Percentiles rank a stretch among this genome's conserved stretches.
Conservation (phyloP, 2,888 invertebrate species). For the Nemoura dubitans region DNA sequence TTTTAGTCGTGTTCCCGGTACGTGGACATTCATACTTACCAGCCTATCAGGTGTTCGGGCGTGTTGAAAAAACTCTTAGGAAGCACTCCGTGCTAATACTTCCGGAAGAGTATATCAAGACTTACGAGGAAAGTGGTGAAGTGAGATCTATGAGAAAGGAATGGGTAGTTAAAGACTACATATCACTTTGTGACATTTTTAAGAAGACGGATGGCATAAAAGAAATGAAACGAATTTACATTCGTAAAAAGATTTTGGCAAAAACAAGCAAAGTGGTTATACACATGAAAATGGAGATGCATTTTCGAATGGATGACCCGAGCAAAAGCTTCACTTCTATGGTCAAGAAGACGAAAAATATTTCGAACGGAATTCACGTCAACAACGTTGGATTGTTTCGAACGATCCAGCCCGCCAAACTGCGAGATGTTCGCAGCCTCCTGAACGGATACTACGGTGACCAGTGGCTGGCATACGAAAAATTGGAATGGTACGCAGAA, state of each 20-base stretch:
- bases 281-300: not conserved
- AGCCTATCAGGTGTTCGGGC: slow-evolving; percentile 31
- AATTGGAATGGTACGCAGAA: not conserved
- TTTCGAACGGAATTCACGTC: not conserved
- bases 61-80: slow-evolving; percentile 30
- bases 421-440: slow-evolving; percentile 2
- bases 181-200: not conserved
- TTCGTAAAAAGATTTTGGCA: not conserved
- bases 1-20: slow-evolving; percentile 41
- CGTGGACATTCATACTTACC: slow-evolving; percentile 41
- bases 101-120: not conserved
- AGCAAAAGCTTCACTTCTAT: not conserved
- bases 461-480: not conserved
- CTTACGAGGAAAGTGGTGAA: not conserved
- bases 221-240: slow-evolving; percentile 13
- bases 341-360: slow-evolving; percentile 13
- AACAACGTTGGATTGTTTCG: not conserved
- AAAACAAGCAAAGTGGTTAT: not conserved
- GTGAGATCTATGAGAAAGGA: not conserved
- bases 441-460: not conserved
- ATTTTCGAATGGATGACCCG: not conserved
- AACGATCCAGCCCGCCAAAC: slow-evolving; percentile 10
- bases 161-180: slow-evolving; percentile 22
- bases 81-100: not conserved
- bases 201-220: slow-evolving; percentile 19